Conservation (phyloP, 1,140 invertebrate species). For the Piezodorus guildinii region DNA sequence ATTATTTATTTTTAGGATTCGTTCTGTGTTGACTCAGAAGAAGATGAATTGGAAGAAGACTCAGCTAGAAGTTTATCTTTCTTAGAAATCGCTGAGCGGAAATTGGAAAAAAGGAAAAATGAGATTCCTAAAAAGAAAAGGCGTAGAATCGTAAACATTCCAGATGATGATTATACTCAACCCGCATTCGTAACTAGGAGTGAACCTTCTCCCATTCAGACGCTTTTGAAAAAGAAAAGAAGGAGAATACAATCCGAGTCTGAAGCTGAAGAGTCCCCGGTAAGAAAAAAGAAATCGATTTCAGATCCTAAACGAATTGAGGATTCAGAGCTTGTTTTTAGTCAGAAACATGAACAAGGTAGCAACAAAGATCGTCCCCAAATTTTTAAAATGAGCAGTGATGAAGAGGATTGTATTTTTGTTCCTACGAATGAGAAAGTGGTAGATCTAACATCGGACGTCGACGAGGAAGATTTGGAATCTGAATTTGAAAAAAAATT, state of each 20-base stretch:
- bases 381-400: too few species aligned
- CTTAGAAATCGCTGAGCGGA: constrained; percentile 23
- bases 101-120: constrained; percentile 18
- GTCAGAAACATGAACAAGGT: too few species aligned
- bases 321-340: too few species aligned
- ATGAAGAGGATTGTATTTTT: too few species aligned
- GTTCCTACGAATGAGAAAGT: too few species aligned
- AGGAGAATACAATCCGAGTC: not conserved
- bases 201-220: not conserved
- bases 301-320: not conserved
- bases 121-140: constrained; percentile 13
- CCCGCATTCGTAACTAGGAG: not conserved
- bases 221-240: not conserved
- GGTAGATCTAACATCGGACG: too few species aligned
- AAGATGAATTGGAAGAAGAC: not conserved
- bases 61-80: constrained; percentile 14
- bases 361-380: too few species aligned
- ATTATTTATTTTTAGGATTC: constrained; percentile 23
- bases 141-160: not conserved
- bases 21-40: constrained; percentile 24
- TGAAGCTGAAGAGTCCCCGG: not conserved
- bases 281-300: not conserved
- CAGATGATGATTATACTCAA: not conserved
- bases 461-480: too few species aligned
- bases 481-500: too few species aligned